Conservation (phyloP, 2,888 invertebrate species). For the Stomorhina lunata region DNA sequence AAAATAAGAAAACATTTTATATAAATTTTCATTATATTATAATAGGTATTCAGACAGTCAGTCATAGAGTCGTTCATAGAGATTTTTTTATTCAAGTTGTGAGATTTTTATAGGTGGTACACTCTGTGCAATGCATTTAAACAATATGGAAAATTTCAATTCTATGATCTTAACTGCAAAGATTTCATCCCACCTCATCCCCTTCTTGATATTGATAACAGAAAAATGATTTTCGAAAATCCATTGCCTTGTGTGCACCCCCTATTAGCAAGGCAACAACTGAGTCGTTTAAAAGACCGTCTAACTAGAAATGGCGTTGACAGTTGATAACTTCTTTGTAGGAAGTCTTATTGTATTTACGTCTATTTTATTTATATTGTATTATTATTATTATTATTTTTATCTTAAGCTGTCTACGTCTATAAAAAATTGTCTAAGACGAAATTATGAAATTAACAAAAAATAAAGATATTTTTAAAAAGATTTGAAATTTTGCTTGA, state of each 20-base stretch:
- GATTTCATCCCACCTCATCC: too few species aligned
- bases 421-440: not conserved
- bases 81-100: slow-evolving; percentile 49
- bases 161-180: too few species aligned
- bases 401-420: not conserved
- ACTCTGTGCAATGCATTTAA: too few species aligned
- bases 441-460: not conserved
- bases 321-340: slow-evolving; percentile 55
- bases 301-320: slow-evolving; percentile 46
- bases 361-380: not conserved
- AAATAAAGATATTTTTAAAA: not conserved
- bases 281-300: not conserved
- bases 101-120: slow-evolving; percentile 21
- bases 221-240: too few species aligned
- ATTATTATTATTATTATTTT: slow-evolving; percentile 1
- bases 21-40: slow-evolving; percentile 32
- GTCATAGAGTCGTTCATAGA: slow-evolving; percentile 23
- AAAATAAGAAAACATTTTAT: slow-evolving; percentile 25
- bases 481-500: not conserved
- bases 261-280: not conserved
- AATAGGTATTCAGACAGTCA: slow-evolving; percentile 42
- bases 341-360: slow-evolving; percentile 38
- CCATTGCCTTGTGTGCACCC: not conserved
- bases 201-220: too few species aligned
- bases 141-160: too few species aligned